Evolutionary conservation across 2,113 vertebrate genomes (phyloP).

Genomic region (Neolamprologus kungweensis): DNA sequence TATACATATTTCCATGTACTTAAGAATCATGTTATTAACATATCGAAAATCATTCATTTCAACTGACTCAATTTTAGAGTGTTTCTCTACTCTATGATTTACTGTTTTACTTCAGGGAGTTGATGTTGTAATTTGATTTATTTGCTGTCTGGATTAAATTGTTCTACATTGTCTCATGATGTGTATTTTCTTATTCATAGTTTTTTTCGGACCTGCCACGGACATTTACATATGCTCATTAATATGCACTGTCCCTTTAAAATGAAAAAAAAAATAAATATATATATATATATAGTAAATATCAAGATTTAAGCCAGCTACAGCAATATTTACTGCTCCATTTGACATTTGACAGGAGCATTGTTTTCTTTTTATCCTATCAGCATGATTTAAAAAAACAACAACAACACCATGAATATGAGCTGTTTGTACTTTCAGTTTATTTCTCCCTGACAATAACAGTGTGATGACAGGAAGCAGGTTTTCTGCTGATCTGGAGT

Average conservation of each 20-base stretch:
- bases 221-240: neutral
- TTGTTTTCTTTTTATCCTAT: neutral
- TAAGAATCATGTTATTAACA: neutral
- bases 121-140: neutral
- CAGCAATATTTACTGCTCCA: neutral
- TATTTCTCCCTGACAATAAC: neutral
- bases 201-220: neutral
- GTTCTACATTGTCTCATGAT: neutral
- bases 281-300: neutral
- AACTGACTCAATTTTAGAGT: neutral
- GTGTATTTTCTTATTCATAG: neutral
- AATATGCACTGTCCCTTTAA: neutral
- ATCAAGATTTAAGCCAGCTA: neutral
- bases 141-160: neutral
- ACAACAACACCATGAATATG: neutral
- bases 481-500: slow-evolving; percentile 28
- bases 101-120: neutral
- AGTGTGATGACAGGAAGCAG: slow-evolving; percentile 41
- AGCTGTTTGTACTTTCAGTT: neutral
- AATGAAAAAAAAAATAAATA: neutral
- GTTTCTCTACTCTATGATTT: neutral
- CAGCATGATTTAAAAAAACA: neutral
- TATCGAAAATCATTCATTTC: neutral
- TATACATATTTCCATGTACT: neutral
- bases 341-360: neutral